Evolutionary conservation across 2,797 vertebrate genomes (phyloP).

Genomic region (Scolopax bukidnonensis): DNA sequence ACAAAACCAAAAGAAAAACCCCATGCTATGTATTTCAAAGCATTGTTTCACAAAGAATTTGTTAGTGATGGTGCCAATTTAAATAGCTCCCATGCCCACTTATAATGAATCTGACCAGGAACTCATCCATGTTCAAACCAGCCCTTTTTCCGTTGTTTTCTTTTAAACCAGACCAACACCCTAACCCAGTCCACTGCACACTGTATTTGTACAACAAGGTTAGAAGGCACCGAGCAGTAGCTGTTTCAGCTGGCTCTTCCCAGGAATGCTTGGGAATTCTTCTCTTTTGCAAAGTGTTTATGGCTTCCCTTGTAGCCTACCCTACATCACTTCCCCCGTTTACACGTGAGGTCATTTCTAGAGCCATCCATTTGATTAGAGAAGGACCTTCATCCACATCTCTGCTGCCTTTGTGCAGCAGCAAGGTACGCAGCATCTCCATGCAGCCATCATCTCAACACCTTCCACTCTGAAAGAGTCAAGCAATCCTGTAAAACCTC

Average conservation of each 20-base stretch:
- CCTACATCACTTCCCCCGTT: neutral
- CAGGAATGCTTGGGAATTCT: fast-evolving
- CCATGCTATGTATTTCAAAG: constrained; percentile 3
- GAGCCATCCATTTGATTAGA: neutral
- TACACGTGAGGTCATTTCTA: neutral
- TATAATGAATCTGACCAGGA: neutral
- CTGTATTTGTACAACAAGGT: neutral
- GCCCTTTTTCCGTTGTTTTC: neutral
- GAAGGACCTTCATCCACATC: fast-evolving
- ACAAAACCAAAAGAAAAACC: constrained; percentile 5
- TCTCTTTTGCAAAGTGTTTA: neutral
- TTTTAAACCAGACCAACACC: neutral
- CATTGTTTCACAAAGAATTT: constrained; percentile 32
- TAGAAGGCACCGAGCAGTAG: neutral
- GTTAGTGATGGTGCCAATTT: constrained; percentile 23
- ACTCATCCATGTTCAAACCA: neutral
- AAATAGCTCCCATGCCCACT: neutral
- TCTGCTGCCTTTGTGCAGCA: neutral
- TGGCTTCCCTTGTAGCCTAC: neutral
- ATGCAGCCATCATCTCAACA: neutral
- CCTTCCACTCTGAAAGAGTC: neutral
- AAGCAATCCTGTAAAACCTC: neutral
- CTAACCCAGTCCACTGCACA: neutral
- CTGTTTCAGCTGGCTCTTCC: neutral
- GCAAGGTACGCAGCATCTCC: neutral